phyloP scores from a whole-genome alignment of 1,140 invertebrate genomes.

The Penaeus indicus region DNA sequence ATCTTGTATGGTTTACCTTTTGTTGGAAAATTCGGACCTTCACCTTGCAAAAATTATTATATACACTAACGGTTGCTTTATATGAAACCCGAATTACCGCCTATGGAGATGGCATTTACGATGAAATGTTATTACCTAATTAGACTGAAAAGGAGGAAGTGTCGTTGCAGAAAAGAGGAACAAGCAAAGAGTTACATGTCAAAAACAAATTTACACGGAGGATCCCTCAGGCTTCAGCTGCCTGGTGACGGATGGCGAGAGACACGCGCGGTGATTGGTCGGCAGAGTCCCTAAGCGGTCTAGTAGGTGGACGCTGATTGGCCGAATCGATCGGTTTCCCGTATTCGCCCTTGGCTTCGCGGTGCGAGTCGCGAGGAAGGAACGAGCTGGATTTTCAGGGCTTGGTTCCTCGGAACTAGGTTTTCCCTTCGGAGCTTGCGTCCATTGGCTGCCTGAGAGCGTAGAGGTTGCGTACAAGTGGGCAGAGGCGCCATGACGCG shows the following conservation, averaged over 20 bases:
- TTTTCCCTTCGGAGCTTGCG: no score
- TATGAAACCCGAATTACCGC: no score
- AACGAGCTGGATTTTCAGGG: not conserved
- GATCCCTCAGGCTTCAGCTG: constrained; percentile 13
- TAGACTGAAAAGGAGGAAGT: not conserved
- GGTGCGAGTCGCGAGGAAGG: not conserved
- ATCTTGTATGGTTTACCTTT: no score
- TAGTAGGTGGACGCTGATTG: constrained; percentile 28
- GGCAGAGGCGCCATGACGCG: constrained; percentile 26
- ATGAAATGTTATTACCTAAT: no score
- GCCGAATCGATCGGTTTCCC: constrained; percentile 44
- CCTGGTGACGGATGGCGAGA: not conserved
- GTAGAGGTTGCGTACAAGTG: not conserved
- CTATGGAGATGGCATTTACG: no score
- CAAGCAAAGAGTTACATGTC: not conserved
- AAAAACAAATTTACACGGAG: constrained; percentile 34
- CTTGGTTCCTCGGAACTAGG: no score
- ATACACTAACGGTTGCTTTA: no score
- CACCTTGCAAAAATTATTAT: no score
- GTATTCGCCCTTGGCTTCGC: constrained; percentile 9
- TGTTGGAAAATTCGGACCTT: no score
- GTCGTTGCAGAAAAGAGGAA: not conserved
- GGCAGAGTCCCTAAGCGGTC: not conserved
- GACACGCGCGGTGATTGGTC: constrained; percentile 30
- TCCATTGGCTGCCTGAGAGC: no score